Evolutionary conservation across 2,113 vertebrate species (phyloP).

Genomic region (Macrotus californicus): DNA sequence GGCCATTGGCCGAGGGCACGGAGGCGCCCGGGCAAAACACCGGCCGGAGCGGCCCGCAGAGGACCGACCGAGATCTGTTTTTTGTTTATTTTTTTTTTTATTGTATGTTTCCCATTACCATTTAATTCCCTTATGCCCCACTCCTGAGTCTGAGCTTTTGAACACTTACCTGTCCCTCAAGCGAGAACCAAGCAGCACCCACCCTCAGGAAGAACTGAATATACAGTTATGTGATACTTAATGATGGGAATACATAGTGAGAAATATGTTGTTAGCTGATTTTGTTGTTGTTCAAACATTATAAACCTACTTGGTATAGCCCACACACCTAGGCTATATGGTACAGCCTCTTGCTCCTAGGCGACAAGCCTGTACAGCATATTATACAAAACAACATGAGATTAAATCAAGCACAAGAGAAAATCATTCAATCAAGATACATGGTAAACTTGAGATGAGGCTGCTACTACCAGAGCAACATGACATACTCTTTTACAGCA

Average conservation of each 20-base stretch:
- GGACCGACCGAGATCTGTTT: slow-evolving; percentile 37
- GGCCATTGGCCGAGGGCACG: slow-evolving; percentile 64
- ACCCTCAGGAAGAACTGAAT: background rate
- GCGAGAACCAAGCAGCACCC: background rate
- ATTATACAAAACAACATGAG: background rate
- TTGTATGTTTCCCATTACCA: too few species aligned
- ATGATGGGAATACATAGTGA: background rate
- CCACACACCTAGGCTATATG: background rate
- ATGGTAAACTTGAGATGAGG: background rate
- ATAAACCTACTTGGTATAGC: background rate
- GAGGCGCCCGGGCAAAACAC: slow-evolving; percentile 38
- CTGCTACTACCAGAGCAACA: background rate
- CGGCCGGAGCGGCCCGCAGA: slow-evolving; percentile 50
- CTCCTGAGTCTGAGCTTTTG: background rate
- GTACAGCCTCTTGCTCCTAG: background rate
- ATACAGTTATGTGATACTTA: background rate
- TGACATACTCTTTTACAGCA: background rate
- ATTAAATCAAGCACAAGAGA: background rate
- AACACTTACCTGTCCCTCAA: background rate
- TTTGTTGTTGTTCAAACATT: background rate
- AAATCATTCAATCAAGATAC: background rate
- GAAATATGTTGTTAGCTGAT: background rate
- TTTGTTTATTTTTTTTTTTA: too few species aligned
- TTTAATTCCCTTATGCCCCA: too few species aligned
- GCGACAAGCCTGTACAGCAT: background rate